Percentiles rank a stretch among this genome's conserved stretches.
Evolutionary conservation across 2,113 vertebrate species (phyloP).

Genomic region (Mirounga angustirostris): DNA sequence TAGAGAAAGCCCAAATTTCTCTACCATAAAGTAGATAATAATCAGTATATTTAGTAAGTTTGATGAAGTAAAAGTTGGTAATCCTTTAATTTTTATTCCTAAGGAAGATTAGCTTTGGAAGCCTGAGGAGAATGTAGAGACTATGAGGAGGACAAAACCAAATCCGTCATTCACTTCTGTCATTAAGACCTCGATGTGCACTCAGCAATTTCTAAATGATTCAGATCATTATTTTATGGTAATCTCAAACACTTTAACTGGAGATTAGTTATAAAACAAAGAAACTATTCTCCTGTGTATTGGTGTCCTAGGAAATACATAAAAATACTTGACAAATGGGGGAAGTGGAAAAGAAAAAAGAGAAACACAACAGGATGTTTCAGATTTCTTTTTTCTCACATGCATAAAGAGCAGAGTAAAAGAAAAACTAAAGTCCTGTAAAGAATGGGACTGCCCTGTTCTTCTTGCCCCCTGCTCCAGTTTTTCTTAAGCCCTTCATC

Average conservation of each 20-base stretch:
- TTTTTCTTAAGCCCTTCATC: conserved; percentile 66
- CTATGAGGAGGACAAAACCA: neutral
- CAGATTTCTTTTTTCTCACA: neutral
- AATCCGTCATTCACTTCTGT: conserved; percentile 9
- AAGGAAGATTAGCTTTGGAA: conserved; percentile 26
- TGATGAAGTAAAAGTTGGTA: neutral
- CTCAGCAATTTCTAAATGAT: conserved; percentile 48
- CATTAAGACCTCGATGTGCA: neutral
- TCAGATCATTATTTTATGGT: conserved; percentile 29
- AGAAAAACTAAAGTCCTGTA: conserved; percentile 12
- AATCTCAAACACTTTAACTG: conserved; percentile 55
- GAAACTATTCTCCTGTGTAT: neutral
- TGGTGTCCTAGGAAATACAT: neutral
- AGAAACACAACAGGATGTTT: neutral
- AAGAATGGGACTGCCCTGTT: neutral
- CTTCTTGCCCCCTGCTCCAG: neutral
- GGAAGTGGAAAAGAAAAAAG: neutral
- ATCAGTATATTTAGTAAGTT: neutral
- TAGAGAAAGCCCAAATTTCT: neutral
- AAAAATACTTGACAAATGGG: neutral
- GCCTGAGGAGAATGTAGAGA: neutral
- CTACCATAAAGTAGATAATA: neutral
- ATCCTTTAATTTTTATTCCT: conserved; percentile 32
- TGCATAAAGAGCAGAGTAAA: neutral
- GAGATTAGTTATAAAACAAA: conserved; percentile 61